Base-by-base conservation (phyloP, 2,888 invertebrate species). In the Cyrtodaria siliqua region DNA sequence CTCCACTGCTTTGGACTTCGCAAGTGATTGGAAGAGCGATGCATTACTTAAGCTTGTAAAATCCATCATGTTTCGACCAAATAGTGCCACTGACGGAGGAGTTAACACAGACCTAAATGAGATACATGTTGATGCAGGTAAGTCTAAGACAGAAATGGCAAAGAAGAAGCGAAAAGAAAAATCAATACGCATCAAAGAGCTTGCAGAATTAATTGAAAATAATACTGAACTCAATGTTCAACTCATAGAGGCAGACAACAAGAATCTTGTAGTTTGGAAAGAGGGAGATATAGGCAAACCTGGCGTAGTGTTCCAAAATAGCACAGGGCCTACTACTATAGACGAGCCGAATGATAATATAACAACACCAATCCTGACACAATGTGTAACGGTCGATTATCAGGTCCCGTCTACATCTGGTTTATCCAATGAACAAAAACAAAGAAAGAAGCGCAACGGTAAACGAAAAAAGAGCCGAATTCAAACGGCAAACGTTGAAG, bases 1-100 rank as follows among this genome's bases (percentile, higher is more conserved):
- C 12, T 40, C 50, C 9, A 76, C 78, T n/a, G 82, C 82, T 2
- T 40, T 73, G 12, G 62, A 79, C 2, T 69, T 64, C 23, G 82
- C 76, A 23, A 33, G 42, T 14, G 72, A 71, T 12, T 29, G 44
- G 2, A 23, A 61, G 23, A 40, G 57, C 27, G 61, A 49, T 20
- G 56, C 60, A 2, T 74, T 79, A 20, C 29, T 67, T 16, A 14
- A 62, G 12, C 18, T 49, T 18, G 20, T 62, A 12, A 1, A 16
- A 33, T 33, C 33, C 4, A 12, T 33, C 4, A 33, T 33, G 33
- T 12, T 33, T 33, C 6, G 12, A 8, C 33, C 4, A 33, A 33
- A 12, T 33, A 20, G 23, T 24, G 52, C 4, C n/a, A 4, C 4
- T 16, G 47, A 47, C 47, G 47, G 3, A 16, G 6, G 6, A 47